phyloP scores from a whole-genome alignment of 1,140 invertebrate genomes.

The Eupristina koningsbergeri region DNA sequence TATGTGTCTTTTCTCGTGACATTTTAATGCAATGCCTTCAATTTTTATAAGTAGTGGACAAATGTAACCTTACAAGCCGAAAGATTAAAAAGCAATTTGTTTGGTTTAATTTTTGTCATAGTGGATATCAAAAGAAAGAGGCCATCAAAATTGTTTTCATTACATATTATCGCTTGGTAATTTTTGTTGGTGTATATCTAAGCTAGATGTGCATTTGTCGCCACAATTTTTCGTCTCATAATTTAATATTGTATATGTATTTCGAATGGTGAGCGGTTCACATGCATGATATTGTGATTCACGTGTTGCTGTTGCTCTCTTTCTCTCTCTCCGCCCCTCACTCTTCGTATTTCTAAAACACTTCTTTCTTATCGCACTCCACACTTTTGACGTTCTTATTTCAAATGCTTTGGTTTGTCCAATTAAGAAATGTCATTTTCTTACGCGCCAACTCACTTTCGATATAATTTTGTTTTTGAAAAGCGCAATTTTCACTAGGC shows the following conservation, averaged over 20 bases:
- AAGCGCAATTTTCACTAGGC: too few species aligned
- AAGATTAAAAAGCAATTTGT: background rate
- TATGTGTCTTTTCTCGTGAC: too few species aligned
- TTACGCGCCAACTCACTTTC: too few species aligned
- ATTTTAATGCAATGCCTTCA: too few species aligned
- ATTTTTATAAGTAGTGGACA: background rate
- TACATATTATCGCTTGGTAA: background rate
- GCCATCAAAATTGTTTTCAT: conserved; percentile 16
- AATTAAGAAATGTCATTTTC: background rate
- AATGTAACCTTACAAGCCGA: background rate
- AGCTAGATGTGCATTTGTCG: conserved; percentile 7
- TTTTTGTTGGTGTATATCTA: background rate
- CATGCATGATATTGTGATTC: conserved; percentile 55
- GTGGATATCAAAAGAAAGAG: background rate
- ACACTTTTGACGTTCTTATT: background rate
- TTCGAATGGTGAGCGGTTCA: conserved; percentile 36
- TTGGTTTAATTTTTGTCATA: background rate
- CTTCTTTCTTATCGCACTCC: conserved; percentile 15
- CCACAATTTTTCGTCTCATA: conserved; percentile 6
- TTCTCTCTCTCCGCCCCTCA: conserved; percentile 7
- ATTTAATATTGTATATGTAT: background rate
- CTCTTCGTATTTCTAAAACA: conserved; percentile 13
- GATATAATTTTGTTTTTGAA: too few species aligned
- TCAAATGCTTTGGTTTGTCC: background rate
- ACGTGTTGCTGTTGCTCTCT: conserved; percentile 45